phyloP scores from a whole-genome alignment of 2,113 vertebrate species.

The Tychaedon coryphoeus region DNA sequence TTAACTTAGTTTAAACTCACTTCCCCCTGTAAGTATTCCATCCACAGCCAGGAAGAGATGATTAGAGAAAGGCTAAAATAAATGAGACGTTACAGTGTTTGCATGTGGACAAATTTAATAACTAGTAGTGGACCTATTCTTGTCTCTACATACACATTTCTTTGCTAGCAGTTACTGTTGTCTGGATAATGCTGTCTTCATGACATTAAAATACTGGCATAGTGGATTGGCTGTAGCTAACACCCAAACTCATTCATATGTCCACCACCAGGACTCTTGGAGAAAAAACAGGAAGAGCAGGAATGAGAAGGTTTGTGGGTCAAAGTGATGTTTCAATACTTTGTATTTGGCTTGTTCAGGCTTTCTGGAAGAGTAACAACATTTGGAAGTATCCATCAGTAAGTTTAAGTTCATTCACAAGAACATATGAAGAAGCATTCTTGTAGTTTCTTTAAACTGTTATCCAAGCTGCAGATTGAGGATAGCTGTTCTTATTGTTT shows the following conservation, averaged over 20 bases:
- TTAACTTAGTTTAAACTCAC: neutral
- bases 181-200: neutral
- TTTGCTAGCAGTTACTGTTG: neutral
- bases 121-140: neutral
- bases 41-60: neutral
- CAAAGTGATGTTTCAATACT: neutral
- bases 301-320: neutral
- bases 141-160: neutral
- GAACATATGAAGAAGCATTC: neutral
- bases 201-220: neutral
- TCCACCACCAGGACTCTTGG: neutral
- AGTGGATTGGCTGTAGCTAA: neutral
- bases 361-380: neutral
- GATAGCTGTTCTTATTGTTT: neutral
- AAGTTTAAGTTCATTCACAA: neutral
- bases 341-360: neutral
- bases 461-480: neutral
- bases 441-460: neutral
- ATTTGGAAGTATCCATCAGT: neutral
- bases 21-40: neutral
- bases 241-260: neutral
- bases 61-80: neutral
- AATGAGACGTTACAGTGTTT: neutral
- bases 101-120: neutral
- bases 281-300: neutral